Evolutionary conservation across 92 coral and sea anemone genomes (phyloP), one percentile per base, ranked within the genome.

Genomic region (Porites evermanni): DNA sequence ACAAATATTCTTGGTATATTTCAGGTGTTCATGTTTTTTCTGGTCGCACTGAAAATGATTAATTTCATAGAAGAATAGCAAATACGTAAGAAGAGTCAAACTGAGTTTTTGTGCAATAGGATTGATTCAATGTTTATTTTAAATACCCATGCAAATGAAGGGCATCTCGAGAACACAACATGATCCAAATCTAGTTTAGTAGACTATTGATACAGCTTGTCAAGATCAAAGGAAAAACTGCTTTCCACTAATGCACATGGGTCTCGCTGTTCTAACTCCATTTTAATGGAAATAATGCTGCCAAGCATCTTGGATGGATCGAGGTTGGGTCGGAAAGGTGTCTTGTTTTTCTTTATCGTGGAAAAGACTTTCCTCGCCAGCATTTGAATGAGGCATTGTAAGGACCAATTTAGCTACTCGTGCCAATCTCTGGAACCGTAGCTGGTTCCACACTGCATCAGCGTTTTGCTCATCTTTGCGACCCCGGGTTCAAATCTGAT

Each of bases 321-420:
- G 24, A 88, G 89, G 84, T 81, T 91, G n/a, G 90, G 86, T 64
- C 94, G 20, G 77, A 92, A 92, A 2, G 88, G 72, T 50, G 91
- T 91, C 74, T 91, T 82, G 89, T 88, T 91, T 66, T 91, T 71
- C 58, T 82, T 18, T 74, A 85, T 89, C 88, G 88, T 81, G 12
- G 90, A 84, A 76, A 92, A 89, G 23, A 85, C 92, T 79, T 74
- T 92, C 90, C 82, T 89, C 85, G 9, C 59, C 85, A 16, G 95
- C 93, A 75, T 92, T 92, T 38, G 95, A 92, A 78, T 92, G 95
- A 5, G 95, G 95, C 32, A 92, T 89, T 7, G 88, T 89, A 14
- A 92, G 70, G n/a, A 92, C 89, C 47, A 90, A 80, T 44, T 69
- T 16, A 18, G 91, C 89, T 26, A 79, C 71, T 23, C 21, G 12